These are phyloP conservation scores for Clarias macrocephalus DNA, from an alignment of 2,113 vertebrate species.

Conservation along the genomic window DNA sequence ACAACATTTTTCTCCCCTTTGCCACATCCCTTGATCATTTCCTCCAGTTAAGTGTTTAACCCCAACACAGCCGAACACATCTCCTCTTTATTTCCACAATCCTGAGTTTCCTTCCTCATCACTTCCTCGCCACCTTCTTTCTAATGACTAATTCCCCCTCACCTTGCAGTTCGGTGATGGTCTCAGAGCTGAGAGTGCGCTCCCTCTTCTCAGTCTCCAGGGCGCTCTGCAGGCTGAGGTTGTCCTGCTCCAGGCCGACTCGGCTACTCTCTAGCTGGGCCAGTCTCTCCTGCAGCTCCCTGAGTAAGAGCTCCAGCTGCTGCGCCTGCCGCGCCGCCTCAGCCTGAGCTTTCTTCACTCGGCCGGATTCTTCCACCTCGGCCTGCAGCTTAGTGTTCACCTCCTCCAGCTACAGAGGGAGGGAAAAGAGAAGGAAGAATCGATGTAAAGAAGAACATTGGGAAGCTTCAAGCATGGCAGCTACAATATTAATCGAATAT, in stretches of 20 bases:
- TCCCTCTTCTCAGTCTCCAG: slow-evolving; percentile 89
- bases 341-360: slow-evolving; percentile 85
- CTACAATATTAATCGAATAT: background rate
- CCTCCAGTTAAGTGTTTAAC: background rate
- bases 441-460: background rate
- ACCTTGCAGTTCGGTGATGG: slow-evolving; percentile 92
- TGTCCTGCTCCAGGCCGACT: slow-evolving; percentile 88
- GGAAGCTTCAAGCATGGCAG: background rate
- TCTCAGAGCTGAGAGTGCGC: slow-evolving; percentile 79
- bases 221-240: slow-evolving; percentile 83
- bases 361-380: slow-evolving; percentile 82
- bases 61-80: background rate
- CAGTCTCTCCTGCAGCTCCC: slow-evolving; percentile 87
- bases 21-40: background rate
- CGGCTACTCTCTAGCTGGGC: slow-evolving; percentile 83
- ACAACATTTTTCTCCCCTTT: background rate
- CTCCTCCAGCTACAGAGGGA: slow-evolving; percentile 82
- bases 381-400: slow-evolving; percentile 77
- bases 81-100: background rate
- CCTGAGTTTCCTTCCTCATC: background rate
- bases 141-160: slow-evolving; percentile 54
- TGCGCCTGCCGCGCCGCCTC: slow-evolving; percentile 89
- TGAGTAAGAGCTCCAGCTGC: slow-evolving; percentile 84
- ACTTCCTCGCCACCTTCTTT: background rate
- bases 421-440: background rate